Evolutionary conservation across 2,113 vertebrate species (phyloP).

Genomic region (Calidris pugnax): DNA sequence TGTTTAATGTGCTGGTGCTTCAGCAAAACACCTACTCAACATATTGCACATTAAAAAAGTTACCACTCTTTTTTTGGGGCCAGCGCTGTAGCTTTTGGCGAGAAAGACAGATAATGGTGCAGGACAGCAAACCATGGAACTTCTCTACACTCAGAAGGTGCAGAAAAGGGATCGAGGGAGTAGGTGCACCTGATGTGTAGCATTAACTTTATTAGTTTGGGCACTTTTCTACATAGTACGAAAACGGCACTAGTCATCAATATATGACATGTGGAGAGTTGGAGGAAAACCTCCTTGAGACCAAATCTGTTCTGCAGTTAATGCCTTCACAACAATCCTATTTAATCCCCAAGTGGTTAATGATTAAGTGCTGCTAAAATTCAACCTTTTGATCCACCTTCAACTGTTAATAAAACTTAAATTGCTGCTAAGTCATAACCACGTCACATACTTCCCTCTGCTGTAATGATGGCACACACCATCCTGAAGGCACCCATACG

Average conservation of each 20-base stretch:
- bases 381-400: neutral
- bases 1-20: conserved; percentile 30
- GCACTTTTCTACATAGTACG: neutral
- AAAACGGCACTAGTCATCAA: neutral
- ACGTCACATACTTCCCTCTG: neutral
- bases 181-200: neutral
- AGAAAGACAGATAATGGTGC: neutral
- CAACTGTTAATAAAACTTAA: neutral
- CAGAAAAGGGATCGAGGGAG: neutral
- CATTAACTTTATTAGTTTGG: neutral
- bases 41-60: conserved; percentile 1
- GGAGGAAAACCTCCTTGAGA: neutral
- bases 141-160: neutral
- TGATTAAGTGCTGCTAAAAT: neutral
- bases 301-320: neutral
- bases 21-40: conserved; percentile 46
- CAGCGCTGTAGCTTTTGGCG: neutral
- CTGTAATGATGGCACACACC: neutral
- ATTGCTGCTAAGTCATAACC: neutral
- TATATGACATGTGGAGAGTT: neutral
- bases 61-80: neutral
- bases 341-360: neutral
- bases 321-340: neutral
- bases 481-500: neutral
- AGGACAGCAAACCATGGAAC: neutral